Evolutionary conservation across 2,888 invertebrate species (phyloP).

Genomic region (Beris chalybata): DNA sequence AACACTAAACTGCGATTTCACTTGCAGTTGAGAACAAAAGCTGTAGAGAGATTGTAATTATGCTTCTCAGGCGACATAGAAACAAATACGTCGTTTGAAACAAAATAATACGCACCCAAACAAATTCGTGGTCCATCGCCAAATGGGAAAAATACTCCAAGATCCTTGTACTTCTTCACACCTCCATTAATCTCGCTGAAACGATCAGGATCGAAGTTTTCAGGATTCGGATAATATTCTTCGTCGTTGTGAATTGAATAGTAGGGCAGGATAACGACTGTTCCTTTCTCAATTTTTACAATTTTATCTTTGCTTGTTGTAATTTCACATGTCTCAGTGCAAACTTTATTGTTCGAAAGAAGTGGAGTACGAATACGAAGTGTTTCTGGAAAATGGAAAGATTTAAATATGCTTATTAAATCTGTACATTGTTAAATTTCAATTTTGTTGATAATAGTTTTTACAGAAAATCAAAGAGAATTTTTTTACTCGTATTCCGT

Average conservation of each 20-base stretch:
- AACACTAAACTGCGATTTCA: neutral
- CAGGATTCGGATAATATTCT: constrained; percentile 46
- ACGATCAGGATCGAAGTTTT: constrained; percentile 49
- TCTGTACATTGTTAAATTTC: no score
- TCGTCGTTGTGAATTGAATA: constrained; percentile 47
- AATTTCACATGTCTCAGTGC: constrained; percentile 31
- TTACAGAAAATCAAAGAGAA: neutral
- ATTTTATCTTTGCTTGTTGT: constrained; percentile 44
- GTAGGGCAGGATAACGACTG: constrained; percentile 45
- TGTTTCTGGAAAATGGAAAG: constrained; percentile 21
- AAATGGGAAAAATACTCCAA: constrained; percentile 48
- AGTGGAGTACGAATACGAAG: constrained; percentile 30
- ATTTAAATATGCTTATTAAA: no score
- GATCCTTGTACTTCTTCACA: constrained; percentile 46
- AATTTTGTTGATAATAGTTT: no score
- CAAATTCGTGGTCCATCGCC: constrained; percentile 53
- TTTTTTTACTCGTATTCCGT: neutral
- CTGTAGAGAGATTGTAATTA: no score
- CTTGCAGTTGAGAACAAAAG: no score
- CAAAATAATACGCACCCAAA: constrained; percentile 43
- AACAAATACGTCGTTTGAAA: no score
- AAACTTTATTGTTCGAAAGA: constrained; percentile 4
- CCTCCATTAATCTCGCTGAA: constrained; percentile 48
- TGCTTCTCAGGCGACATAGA: no score
- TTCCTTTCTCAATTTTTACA: constrained; percentile 44